Evolutionary conservation across 2,113 vertebrate genomes (phyloP).

Genomic region (Corydoras maculifer): DNA sequence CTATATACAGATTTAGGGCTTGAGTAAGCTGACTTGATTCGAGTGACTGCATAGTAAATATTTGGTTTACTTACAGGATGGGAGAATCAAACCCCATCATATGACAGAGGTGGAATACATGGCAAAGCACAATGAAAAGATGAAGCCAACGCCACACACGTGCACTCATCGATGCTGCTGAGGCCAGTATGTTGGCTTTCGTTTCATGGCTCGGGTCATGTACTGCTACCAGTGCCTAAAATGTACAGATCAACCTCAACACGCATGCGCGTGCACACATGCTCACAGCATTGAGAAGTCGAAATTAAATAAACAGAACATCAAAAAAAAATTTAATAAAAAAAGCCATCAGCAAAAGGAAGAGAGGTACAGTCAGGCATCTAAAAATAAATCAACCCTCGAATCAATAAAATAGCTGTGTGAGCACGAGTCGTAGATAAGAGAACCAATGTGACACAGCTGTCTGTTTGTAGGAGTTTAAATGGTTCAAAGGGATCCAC

Average conservation of each 20-base stretch:
- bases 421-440: not conserved
- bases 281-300: too few relatives aligned
- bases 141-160: not conserved
- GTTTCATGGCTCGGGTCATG: slow-evolving; percentile 33
- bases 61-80: slow-evolving; percentile 73
- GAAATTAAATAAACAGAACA: slow-evolving; percentile 19
- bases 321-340: slow-evolving; percentile 19
- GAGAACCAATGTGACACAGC: slow-evolving; percentile 2
- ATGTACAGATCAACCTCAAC: not conserved
- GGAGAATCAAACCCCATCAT: slow-evolving; percentile 25
- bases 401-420: not conserved
- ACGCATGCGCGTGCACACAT: not conserved
- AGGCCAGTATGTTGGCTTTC: slow-evolving; percentile 28
- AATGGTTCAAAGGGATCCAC: too few relatives aligned
- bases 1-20: slow-evolving; percentile 16
- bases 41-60: slow-evolving; percentile 72
- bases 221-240: slow-evolving; percentile 22
- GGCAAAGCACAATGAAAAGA: slow-evolving; percentile 10
- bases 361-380: slow-evolving; percentile 22
- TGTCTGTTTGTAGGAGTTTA: not conserved
- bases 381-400: slow-evolving; percentile 10
- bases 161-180: slow-evolving; percentile 7
- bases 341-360: slow-evolving; percentile 22
- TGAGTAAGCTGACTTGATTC: slow-evolving; percentile 47
- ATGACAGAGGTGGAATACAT: slow-evolving; percentile 36